Evolutionary conservation across 2,113 vertebrate species (phyloP), one percentile per base, ranked within the genome.

Genomic region (Anas platyrhynchos): DNA sequence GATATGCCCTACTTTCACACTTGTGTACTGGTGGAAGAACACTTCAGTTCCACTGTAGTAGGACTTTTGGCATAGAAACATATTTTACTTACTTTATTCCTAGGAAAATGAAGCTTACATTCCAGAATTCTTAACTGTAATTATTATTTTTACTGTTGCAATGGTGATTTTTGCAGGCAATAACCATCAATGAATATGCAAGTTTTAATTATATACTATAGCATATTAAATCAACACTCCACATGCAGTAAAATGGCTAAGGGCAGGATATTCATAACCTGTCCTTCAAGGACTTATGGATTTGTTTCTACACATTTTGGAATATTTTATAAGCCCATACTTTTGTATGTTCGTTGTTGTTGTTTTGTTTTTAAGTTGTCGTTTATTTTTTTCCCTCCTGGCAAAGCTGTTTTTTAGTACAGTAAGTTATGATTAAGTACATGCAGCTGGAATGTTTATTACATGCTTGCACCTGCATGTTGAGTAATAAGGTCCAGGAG

Each of bases 371-470:
- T 14, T 7, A 50, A 50, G 3, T 36, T 2, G 13, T 55, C 55
- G 50, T 76, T 48, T 2, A 8, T 63, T 16, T 38, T 46, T 43
- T 29, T 41, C n/a, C 23, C 50, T 50, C 56, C 77, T 90, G 38
- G 32, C 44, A 79, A 80, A 69, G 44, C 29, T 54, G 27, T 56
- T 81, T 32, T 71, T 85, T 89, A 91, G 32, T 17, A 48, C 14
- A 74, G n/a, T 48, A 83, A 77, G 26, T 78, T 74, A 91, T 29
- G 46, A 81, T 88, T 72, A 71, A 83, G 18, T 63, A 38, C 44
- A 75, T 36, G 50, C 93, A 95, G 62, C 83, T 95, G 95, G 88
- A 94, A 92, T 73, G 44, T 95, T 94, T 89, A 50, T 66, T 84
- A 48, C 65, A 23, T 90, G 73, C 87, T 94, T 95, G 69, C 91